phyloP scores from a whole-genome alignment of 2,888 invertebrate species.

The Pristionchus entomophagus region DNA sequence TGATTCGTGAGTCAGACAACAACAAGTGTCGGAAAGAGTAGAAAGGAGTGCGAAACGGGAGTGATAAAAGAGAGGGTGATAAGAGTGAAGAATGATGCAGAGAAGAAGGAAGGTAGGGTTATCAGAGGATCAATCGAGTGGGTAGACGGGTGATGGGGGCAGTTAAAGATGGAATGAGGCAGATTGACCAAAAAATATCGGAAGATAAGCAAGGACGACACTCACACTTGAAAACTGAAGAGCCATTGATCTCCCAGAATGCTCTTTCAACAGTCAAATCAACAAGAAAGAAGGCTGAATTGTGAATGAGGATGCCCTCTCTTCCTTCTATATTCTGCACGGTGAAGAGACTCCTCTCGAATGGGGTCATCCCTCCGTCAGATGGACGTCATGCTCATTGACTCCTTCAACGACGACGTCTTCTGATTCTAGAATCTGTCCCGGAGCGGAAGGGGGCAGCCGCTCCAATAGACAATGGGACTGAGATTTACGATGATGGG shows the following conservation, averaged over 20 bases:
- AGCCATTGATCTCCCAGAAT: too few species aligned
- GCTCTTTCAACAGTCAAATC: too few species aligned
- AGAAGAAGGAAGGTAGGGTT: neutral
- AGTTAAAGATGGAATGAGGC: neutral
- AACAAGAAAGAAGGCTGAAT: too few species aligned
- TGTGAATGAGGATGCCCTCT: too few species aligned
- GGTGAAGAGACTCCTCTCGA: too few species aligned
- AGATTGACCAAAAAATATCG: neutral
- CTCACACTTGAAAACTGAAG: too few species aligned
- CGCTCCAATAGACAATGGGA: neutral
- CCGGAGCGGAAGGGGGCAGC: neutral
- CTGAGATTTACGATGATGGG: too few species aligned
- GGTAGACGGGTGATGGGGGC: neutral
- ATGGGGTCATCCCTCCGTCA: neutral
- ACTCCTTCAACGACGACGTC: neutral
- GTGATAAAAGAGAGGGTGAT: neutral
- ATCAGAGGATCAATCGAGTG: neutral
- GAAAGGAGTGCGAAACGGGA: neutral
- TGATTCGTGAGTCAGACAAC: neutral
- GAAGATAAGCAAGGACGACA: neutral
- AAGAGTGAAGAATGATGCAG: neutral
- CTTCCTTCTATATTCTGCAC: too few species aligned
- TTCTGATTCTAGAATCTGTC: neutral
- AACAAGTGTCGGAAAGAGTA: neutral
- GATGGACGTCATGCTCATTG: neutral